Conservation (phyloP, 1,140 invertebrate species). For the Theocolax elegans region DNA sequence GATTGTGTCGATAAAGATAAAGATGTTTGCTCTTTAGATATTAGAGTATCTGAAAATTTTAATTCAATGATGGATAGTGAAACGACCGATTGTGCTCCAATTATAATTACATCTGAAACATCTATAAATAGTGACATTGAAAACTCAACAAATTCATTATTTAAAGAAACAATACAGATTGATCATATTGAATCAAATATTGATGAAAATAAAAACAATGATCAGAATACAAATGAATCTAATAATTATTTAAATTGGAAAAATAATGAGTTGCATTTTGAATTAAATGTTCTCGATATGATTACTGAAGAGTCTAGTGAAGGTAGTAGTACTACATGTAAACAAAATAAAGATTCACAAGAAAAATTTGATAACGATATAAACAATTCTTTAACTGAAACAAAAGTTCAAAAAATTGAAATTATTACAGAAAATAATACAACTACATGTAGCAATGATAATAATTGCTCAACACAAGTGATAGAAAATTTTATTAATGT, state of each 20-base stretch:
- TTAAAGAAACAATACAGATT: conserved; percentile 51
- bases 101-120: not conserved
- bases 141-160: conserved; percentile 44
- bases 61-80: not conserved
- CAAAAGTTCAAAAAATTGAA: no score
- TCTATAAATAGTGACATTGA: conserved; percentile 11
- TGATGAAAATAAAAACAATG: not conserved
- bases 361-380: not conserved
- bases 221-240: not conserved
- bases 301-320: conserved; percentile 51
- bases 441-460: no score
- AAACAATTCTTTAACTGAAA: no score
- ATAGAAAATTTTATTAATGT: not conserved
- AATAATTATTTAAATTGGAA: not conserved
- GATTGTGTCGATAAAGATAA: no score
- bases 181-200: conserved; percentile 37
- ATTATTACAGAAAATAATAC: no score
- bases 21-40: no score
- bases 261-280: conserved; percentile 35
- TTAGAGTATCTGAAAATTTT: not conserved
- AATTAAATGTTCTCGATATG: conserved; percentile 48
- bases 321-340: conserved; percentile 39
- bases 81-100: no score
- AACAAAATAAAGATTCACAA: conserved; percentile 25
- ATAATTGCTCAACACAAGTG: no score